Percentiles rank a stretch among this genome's conserved stretches.
phyloP scores from a whole-genome alignment of 2,113 vertebrate genomes.

The Hemichromis elongatus region DNA sequence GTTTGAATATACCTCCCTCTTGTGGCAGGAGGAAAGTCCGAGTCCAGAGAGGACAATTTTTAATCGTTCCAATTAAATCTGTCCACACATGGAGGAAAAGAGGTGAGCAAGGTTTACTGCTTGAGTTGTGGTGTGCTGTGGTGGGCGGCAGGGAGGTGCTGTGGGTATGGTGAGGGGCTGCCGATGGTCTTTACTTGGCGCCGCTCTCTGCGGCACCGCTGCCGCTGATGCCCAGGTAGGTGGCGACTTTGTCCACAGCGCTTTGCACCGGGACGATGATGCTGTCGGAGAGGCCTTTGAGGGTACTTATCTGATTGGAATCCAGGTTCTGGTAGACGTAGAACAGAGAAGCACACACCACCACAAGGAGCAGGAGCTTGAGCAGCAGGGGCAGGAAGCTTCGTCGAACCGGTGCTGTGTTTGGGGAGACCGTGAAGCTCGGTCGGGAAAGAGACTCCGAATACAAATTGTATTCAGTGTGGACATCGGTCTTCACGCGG shows the following conservation, averaged over 20 bases:
- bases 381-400: constrained; percentile 79
- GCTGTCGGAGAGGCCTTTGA: constrained; percentile 54
- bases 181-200: constrained; percentile 49
- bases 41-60: constrained; percentile 18
- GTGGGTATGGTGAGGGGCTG: neutral
- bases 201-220: neutral
- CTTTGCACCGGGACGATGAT: constrained; percentile 53
- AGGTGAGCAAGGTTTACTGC: constrained; percentile 29
- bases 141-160: constrained; percentile 28
- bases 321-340: constrained; percentile 87
- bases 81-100: constrained; percentile 34
- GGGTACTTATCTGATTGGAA: constrained; percentile 77
- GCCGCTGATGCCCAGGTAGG: constrained; percentile 54
- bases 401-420: constrained; percentile 30
- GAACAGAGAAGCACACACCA: constrained; percentile 76
- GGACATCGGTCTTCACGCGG: constrained; percentile 42
- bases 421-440: neutral
- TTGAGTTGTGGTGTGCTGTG: constrained; percentile 33
- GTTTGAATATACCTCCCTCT: constrained; percentile 26
- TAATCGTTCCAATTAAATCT: constrained; percentile 35
- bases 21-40: constrained; percentile 23
- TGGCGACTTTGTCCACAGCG: constrained; percentile 19
- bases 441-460: constrained; percentile 38
- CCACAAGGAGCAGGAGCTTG: constrained; percentile 82
- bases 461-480: constrained; percentile 51